Base-by-base conservation (phyloP, 1,140 invertebrate genomes). In the Orussus abietinus region DNA sequence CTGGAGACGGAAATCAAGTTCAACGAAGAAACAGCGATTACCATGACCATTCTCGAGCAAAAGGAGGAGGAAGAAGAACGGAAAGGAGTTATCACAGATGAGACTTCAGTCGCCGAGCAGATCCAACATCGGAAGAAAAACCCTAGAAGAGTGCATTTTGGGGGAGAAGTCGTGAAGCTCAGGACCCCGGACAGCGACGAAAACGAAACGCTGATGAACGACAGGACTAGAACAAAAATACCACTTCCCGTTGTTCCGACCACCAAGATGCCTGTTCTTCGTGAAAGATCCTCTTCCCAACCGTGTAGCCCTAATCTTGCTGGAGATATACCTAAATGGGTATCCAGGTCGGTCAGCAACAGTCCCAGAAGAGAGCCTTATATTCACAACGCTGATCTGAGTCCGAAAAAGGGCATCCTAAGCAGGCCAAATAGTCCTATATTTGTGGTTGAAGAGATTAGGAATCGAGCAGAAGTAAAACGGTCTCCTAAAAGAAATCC, bases 1-100 rank as follows among this genome's bases (percentile, higher is more conserved):
- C 74, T 89, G 39, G 85, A 88, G 69, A 88, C 85, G 0, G 85
- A 88, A 74, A 86, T 88, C 11, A 83, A 86, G 55, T 82, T 89
- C 36, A 79, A 85, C 49, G 78, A 84, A 7, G 83, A 86, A 36
- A 84, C 83, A 0, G 83, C 83, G 0, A 83, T 88, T 6, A 88
- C 84, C 0, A 88, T 88, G 85, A 84, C 85, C 1, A 84, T 88
- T 40, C 62, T 88, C 0, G 86, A 88, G 58, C 83, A 85, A 55
- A 80, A 75, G 46, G 55, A 73, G 26, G 55, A 54, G 26, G 55
- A 39, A 38, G 57, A 59, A 76, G 31, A 77, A 72, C 4, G 79
- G 78, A 26, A 60, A 67, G 1, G 76, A 79, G 22, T 77, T 82
- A 43, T 64, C 64, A 2, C 74, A 78, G 51, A 60, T 49, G n/a